A percentile compares a stretch with the other conserved stretches of the same genome.
Evolutionary conservation across 2,888 invertebrate species (phyloP).

Genomic region (Morpho achilles): DNA sequence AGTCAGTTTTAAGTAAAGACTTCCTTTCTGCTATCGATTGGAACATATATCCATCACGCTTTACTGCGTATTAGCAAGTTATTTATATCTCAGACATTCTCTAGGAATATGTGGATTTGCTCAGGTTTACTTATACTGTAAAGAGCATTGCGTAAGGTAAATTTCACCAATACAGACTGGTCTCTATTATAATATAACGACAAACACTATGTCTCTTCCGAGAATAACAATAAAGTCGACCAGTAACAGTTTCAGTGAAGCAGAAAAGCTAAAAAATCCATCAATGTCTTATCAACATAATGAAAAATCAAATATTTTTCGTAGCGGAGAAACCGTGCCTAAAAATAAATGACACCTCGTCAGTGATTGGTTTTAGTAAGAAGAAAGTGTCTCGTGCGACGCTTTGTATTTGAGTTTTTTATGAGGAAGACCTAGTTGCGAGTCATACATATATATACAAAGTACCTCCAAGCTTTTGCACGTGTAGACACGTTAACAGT

Average conservation of each 20-base stretch:
- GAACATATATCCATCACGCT: too few relatives aligned
- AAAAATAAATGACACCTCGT: conserved; percentile 12
- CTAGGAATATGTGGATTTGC: too few relatives aligned
- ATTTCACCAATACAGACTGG: conserved; percentile 4
- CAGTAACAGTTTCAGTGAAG: conserved; percentile 8
- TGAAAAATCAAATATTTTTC: conserved; percentile 10
- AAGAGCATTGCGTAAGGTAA: neutral
- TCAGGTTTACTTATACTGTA: neutral
- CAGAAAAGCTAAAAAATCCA: conserved; percentile 14
- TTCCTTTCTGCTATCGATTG: too few relatives aligned
- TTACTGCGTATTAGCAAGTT: too few relatives aligned
- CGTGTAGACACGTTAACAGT: too few relatives aligned
- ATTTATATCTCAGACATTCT: too few relatives aligned
- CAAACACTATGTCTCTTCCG: conserved; percentile 10
- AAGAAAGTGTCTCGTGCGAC: neutral
- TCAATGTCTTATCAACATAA: conserved; percentile 9
- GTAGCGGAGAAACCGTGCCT: conserved; percentile 1
- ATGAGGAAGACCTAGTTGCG: neutral
- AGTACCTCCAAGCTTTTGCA: too few relatives aligned
- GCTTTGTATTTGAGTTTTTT: neutral
- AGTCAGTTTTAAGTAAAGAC: too few relatives aligned
- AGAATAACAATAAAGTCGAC: conserved; percentile 7
- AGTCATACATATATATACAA: too few relatives aligned
- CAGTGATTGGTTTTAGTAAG: neutral
- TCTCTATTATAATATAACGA: neutral